phyloP scores from a whole-genome alignment of 2,797 vertebrate species.

The Neoniphon sammara region DNA sequence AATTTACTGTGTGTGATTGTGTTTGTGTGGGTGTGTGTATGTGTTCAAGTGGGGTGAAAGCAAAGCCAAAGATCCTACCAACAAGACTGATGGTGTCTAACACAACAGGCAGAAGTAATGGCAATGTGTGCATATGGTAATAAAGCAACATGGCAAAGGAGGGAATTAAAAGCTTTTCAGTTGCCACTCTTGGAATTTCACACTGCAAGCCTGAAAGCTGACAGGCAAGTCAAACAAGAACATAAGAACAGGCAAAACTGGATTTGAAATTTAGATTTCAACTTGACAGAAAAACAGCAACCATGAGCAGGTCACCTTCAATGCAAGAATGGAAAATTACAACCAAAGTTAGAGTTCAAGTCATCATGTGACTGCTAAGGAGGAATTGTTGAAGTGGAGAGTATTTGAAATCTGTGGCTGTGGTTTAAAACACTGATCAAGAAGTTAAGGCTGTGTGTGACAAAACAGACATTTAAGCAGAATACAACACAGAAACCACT shows the following conservation, averaged over 20 bases:
- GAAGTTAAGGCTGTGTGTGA: constrained; percentile 68
- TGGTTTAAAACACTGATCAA: constrained; percentile 39
- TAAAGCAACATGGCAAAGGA: constrained; percentile 48
- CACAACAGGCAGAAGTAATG: constrained; percentile 31
- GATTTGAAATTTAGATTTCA: constrained; percentile 34
- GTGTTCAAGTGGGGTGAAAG: constrained; percentile 32
- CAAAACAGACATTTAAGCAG: constrained; percentile 52
- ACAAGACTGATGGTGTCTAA: constrained; percentile 44
- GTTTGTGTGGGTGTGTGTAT: constrained; percentile 33
- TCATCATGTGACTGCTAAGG: constrained; percentile 19
- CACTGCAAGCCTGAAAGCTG: constrained; percentile 52
- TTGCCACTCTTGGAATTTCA: constrained; percentile 47
- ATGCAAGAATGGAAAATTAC: constrained; percentile 32
- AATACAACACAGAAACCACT: constrained; percentile 54
- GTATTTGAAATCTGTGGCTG: constrained; percentile 36
- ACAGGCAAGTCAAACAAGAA: constrained; percentile 22
- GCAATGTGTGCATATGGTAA: constrained; percentile 44
- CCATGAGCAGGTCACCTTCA: not conserved
- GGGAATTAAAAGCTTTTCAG: constrained; percentile 46
- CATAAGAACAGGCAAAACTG: constrained; percentile 29
- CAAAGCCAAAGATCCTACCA: constrained; percentile 56
- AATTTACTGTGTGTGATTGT: constrained; percentile 21
- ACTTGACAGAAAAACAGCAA: constrained; percentile 25
- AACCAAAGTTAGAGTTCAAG: constrained; percentile 41
- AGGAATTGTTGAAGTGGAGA: constrained; percentile 41